Evolutionary conservation across 2,797 vertebrate genomes (phyloP).

Genomic region (Sternotherus odoratus): DNA sequence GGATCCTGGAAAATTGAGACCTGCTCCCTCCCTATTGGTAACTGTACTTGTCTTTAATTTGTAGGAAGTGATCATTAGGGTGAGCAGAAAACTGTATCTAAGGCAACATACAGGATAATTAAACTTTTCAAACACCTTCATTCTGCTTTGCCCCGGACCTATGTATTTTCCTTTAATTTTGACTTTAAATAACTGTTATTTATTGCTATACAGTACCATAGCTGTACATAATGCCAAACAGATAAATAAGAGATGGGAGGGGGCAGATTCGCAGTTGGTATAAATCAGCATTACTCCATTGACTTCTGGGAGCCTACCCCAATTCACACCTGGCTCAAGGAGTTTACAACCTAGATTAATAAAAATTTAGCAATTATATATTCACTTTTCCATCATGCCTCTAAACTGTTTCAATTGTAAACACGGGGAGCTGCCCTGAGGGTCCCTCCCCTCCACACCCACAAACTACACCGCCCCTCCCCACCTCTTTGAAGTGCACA

Average conservation of each 20-base stretch:
- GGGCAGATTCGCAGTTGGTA: not conserved
- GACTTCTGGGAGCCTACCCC: not conserved
- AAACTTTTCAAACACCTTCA: not conserved
- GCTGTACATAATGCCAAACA: not conserved
- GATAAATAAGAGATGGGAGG: not conserved
- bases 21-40: not conserved
- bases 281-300: not conserved
- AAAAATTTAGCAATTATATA: constrained; percentile 59
- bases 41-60: not conserved
- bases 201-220: not conserved
- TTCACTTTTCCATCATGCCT: constrained; percentile 65
- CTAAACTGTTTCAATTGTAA: constrained; percentile 53
- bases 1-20: constrained; percentile 34
- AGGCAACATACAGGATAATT: not conserved
- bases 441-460: not conserved
- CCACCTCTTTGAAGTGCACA: not conserved
- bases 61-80: not conserved
- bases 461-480: constrained; percentile 62
- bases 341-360: not conserved
- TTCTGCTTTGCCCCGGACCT: not conserved
- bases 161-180: not conserved
- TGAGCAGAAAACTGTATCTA: not conserved
- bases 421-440: constrained; percentile 31
- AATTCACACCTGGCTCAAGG: not conserved
- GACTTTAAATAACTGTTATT: not conserved